Evolutionary conservation across 2,888 invertebrate species (phyloP), one percentile per base, ranked within the genome.

Genomic region (Ophion costatus): DNA sequence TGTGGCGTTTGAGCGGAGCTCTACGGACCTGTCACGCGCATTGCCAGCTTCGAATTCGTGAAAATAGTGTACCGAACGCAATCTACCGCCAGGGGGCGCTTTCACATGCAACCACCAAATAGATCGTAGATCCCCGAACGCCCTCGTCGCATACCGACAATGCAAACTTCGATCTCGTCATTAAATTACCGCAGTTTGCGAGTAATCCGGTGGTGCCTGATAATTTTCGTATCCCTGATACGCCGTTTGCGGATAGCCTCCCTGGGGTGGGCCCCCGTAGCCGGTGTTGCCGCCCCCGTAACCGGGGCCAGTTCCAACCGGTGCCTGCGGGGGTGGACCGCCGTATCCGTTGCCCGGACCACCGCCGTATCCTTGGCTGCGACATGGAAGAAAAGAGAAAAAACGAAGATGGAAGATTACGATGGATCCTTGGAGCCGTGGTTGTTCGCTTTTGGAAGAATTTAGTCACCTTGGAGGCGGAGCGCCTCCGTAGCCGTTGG

Each of bases 171-270:
- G 56, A 20, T 51, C 38, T 38, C 38, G 38, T 83, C 17, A 17
- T 51, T 14, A 17, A 42, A 87, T 89, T 89, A 93, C 93, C 85
- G 93, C 89, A 73, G 92, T 88, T 88, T 93, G 93, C 24, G 92
- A 89, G 71, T 93, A 93, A 83, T 93, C 93, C 38, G 93, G 91
- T 61, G 93, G 91, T 69, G 92, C 92, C 70, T 92, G 93, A 82
- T 93, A 93, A 81, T 91, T 93, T 82, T 93, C 93, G 59, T 93
- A 93, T 4, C 93, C 92, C 79, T 93, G 93, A 87, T 93, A 93
- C 14, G 93, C 75, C 20, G 87, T 87, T 45, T 92, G 93, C 6
- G 92, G 89, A 71, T 93, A 93, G 67, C 89, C 88, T 17, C 91
- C 91, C 83, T 92, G 92, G 6, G 92, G 92, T 0, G 93, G 91